Evolutionary conservation across 2,113 vertebrate genomes (phyloP).

Genomic region (Rhabdomys dilectus): DNA sequence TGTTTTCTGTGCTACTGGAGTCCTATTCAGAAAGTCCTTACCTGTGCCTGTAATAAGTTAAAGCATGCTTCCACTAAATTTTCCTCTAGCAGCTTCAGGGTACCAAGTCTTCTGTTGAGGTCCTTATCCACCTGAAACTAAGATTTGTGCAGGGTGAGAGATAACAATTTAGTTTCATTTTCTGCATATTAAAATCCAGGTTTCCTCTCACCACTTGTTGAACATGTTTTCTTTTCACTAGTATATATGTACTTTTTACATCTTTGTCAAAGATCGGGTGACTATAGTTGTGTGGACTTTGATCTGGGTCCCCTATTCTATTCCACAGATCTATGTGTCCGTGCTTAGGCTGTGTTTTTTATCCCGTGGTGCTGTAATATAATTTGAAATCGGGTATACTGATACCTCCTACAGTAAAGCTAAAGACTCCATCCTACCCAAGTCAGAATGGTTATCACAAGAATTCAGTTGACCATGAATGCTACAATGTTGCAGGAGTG

Average conservation of each 20-base stretch:
- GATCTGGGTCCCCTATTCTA: background rate
- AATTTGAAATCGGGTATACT: background rate
- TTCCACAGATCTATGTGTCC: background rate
- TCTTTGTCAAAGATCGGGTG: background rate
- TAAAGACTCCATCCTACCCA: background rate
- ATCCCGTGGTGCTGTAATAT: background rate
- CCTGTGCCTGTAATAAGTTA: background rate
- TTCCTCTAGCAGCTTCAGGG: background rate
- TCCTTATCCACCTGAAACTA: background rate
- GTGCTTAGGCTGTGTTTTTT: background rate
- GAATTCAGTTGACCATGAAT: background rate
- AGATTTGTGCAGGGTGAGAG: background rate
- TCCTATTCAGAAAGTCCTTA: background rate
- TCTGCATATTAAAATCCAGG: background rate
- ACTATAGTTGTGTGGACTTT: background rate
- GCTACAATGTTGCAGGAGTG: background rate
- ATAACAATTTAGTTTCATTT: background rate
- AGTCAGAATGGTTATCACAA: background rate
- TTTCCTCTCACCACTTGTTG: background rate
- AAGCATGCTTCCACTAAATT: background rate
- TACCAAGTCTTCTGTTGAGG: background rate
- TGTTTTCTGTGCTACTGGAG: background rate
- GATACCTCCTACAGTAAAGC: background rate
- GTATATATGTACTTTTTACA: background rate
- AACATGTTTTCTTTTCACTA: background rate